phyloP scores from a whole-genome alignment of 2,797 vertebrate species.

The Tiaroga cobitis region DNA sequence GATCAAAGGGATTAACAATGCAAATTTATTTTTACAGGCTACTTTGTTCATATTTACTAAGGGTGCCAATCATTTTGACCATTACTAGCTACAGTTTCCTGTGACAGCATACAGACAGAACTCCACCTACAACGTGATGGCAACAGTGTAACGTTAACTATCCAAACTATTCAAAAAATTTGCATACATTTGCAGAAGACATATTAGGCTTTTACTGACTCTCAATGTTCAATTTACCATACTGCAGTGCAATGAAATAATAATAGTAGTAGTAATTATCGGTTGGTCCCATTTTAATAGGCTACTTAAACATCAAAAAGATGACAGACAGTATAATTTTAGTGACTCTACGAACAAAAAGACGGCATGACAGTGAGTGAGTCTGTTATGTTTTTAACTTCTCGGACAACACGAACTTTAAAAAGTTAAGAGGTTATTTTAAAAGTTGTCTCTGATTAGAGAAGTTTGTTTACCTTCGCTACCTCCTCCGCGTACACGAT shows the following conservation, averaged over 20 bases:
- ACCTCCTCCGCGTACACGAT: conserved; percentile 68
- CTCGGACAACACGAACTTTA: neutral
- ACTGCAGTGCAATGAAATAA: neutral
- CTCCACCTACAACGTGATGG: conserved; percentile 7
- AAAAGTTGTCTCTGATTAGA: conserved; percentile 10
- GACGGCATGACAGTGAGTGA: no score
- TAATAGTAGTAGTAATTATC: no score
- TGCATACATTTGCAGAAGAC: neutral
- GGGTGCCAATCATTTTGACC: no score
- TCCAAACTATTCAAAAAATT: neutral
- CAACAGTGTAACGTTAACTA: neutral
- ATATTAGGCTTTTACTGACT: neutral
- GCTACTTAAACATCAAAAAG: neutral
- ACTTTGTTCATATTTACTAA: no score
- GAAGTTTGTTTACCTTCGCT: conserved; percentile 66
- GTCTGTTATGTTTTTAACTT: neutral
- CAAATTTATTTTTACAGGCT: no score
- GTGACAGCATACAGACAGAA: neutral
- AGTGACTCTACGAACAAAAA: neutral
- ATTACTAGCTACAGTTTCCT: neutral
- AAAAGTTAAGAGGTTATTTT: neutral
- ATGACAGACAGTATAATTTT: neutral
- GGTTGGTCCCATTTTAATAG: neutral
- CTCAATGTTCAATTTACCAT: neutral
- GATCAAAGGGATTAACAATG: no score